Percentiles rank a stretch among this genome's conserved stretches.
These are phyloP conservation scores for Heteractis magnifica DNA, from an alignment of 92 coral and sea anemone species.

Conservation along the genomic window DNA sequence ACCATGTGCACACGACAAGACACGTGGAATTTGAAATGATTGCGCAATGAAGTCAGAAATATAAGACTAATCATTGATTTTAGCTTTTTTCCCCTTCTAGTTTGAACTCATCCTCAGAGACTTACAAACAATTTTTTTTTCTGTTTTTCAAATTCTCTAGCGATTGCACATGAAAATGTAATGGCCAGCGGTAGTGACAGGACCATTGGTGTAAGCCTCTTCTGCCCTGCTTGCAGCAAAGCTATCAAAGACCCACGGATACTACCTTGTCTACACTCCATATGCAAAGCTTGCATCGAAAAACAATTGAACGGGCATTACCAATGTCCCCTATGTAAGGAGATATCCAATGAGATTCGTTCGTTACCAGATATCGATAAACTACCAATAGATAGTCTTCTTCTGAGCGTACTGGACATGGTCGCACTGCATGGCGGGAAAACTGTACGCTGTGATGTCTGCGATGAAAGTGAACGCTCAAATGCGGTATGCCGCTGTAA, in stretches of 20 bases:
- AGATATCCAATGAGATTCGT: conserved; percentile 24
- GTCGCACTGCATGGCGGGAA: conserved; percentile 57
- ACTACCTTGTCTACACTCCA: conserved; percentile 59
- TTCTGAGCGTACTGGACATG: conserved; percentile 64
- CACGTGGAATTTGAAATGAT: too few relatives aligned
- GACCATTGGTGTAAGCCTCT: conserved; percentile 56
- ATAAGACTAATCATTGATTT: too few relatives aligned
- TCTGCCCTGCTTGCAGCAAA: conserved; percentile 54
- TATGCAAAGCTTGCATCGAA: conserved; percentile 56
- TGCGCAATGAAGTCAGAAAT: too few relatives aligned
- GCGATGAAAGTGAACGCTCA: conserved; percentile 64
- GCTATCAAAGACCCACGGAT: conserved; percentile 58
- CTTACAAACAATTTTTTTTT: background rate
- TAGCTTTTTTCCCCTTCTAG: too few relatives aligned
- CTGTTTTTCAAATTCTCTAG: background rate
- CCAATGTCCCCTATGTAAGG: conserved; percentile 61
- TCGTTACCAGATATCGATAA: conserved; percentile 36
- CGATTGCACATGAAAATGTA: background rate
- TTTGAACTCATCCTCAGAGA: background rate
- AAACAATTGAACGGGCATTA: conserved; percentile 54
- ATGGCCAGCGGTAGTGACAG: conserved; percentile 25
- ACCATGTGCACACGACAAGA: too few relatives aligned
- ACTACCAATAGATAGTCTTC: conserved; percentile 49
- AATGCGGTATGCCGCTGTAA: conserved; percentile 65
- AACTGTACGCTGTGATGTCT: conserved; percentile 51